Percentiles rank a stretch among this genome's conserved stretches.
phyloP scores from a whole-genome alignment of 2,113 vertebrate genomes.

The Probosciger aterrimus region DNA sequence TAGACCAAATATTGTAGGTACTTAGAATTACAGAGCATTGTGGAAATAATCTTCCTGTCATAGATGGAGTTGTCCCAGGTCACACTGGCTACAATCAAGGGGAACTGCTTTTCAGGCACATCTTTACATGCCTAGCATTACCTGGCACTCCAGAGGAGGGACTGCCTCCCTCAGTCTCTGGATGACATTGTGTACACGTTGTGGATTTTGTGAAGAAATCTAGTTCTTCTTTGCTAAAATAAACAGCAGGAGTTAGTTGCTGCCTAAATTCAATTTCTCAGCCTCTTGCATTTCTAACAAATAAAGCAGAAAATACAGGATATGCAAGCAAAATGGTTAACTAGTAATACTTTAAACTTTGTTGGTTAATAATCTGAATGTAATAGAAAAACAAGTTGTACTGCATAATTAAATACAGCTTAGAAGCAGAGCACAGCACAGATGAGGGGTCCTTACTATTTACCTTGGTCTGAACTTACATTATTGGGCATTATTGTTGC shows the following conservation, averaged over 20 bases:
- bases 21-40: background rate
- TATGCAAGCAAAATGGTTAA: background rate
- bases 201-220: background rate
- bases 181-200: rapidly evolving
- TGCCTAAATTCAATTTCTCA: background rate
- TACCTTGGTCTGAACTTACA: background rate
- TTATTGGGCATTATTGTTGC: background rate
- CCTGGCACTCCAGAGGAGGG: background rate
- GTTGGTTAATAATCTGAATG: background rate
- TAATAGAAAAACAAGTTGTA: background rate
- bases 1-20: background rate
- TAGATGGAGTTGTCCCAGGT: background rate
- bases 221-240: background rate
- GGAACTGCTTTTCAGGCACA: background rate
- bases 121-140: background rate
- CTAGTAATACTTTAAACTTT: background rate
- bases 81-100: background rate
- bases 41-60: background rate
- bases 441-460: background rate
- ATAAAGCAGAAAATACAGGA: background rate
- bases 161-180: background rate
- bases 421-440: background rate
- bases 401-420: background rate
- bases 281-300: background rate
- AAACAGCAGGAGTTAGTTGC: background rate